Conservation (phyloP, 2,113 vertebrate genomes). For the Columbina picui region DNA sequence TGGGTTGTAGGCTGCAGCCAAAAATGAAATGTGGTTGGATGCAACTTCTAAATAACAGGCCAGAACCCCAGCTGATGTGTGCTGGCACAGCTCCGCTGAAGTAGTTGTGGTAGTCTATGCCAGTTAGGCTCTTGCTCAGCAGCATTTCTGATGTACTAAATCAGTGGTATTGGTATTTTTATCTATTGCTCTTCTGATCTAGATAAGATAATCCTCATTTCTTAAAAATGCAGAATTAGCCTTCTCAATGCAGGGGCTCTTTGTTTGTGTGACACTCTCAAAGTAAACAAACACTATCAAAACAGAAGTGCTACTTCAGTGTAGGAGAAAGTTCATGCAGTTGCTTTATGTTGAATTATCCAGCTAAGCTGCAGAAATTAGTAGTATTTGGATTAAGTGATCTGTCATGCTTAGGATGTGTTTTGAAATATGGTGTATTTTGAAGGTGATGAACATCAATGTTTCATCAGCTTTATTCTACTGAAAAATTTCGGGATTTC, state of each 20-base stretch:
- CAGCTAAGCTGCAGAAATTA: neutral
- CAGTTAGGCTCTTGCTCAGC: neutral
- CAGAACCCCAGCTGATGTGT: neutral
- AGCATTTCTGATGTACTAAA: neutral
- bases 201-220: neutral
- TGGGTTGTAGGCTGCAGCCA: neutral
- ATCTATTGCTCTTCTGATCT: neutral
- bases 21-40: slow-evolving; percentile 42
- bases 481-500: neutral
- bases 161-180: neutral
- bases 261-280: neutral
- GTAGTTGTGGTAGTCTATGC: neutral
- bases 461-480: neutral
- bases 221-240: neutral
- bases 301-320: neutral
- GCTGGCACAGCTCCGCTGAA: neutral
- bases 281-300: neutral
- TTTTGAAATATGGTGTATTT: neutral
- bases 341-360: neutral
- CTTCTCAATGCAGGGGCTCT: neutral
- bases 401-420: neutral
- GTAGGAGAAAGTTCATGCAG: neutral
- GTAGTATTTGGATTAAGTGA: neutral
- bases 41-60: neutral
- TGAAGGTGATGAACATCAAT: neutral